Conservation (phyloP, 2,113 vertebrate genomes). For the Gavialis gangeticus region DNA sequence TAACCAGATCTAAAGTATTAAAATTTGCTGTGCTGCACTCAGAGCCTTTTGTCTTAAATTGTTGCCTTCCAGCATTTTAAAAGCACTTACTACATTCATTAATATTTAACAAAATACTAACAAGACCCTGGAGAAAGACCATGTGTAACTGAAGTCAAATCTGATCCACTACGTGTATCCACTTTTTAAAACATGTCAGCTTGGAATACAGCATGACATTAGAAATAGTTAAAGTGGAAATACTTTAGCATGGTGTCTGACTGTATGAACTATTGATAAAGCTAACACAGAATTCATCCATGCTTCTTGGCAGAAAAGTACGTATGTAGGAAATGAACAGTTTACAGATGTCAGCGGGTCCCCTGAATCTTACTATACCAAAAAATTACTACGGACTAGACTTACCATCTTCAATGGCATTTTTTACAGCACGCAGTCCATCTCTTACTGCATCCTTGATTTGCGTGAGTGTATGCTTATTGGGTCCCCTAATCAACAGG, state of each 20-base stretch:
- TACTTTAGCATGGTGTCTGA: slow-evolving; percentile 35
- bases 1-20: background rate
- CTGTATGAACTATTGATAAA: slow-evolving; percentile 15
- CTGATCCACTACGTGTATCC: background rate
- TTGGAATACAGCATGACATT: background rate
- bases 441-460: slow-evolving; percentile 97
- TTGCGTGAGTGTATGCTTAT: slow-evolving; percentile 95
- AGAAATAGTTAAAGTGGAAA: background rate
- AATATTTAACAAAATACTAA: background rate
- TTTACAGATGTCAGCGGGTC: background rate
- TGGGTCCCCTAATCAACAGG: slow-evolving; percentile 93
- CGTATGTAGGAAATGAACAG: background rate
- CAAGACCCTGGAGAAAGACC: background rate
- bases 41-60: background rate
- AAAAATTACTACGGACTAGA: rapidly evolving
- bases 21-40: background rate
- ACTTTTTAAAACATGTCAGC: background rate
- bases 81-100: background rate
- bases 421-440: slow-evolving; percentile 94
- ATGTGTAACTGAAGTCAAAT: background rate
- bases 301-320: background rate
- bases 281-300: slow-evolving; percentile 17
- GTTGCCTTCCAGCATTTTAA: background rate
- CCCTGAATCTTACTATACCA: background rate
- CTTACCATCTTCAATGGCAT: slow-evolving; percentile 97